phyloP scores from a whole-genome alignment of 2,888 invertebrate species.

The Tenthredo notha region DNA sequence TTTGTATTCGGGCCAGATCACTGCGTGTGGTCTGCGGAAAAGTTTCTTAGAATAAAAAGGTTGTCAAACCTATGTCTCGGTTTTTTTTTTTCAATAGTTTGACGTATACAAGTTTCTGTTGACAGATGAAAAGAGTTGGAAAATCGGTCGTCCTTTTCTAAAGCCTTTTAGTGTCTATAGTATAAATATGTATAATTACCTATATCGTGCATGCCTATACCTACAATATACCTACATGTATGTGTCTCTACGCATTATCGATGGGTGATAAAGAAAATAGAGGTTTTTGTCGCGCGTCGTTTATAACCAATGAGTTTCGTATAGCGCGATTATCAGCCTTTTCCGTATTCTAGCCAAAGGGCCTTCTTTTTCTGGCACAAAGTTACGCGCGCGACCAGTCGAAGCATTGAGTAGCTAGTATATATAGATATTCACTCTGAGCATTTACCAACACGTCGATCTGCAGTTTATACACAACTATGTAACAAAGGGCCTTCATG shows the following conservation, averaged over 20 bases:
- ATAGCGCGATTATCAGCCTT: conserved; percentile 67
- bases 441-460: conserved; percentile 54
- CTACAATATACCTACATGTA: no score
- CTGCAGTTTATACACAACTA: conserved; percentile 21
- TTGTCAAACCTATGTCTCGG: background rate
- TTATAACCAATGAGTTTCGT: conserved; percentile 59
- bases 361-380: conserved; percentile 61
- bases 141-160: conserved; percentile 10
- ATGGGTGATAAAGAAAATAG: background rate
- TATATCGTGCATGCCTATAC: background rate
- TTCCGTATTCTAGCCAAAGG: conserved; percentile 66
- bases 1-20: background rate
- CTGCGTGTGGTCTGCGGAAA: conserved; percentile 24
- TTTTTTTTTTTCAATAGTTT: background rate
- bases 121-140: background rate
- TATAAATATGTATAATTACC: background rate
- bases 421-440: background rate
- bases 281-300: background rate
- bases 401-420: background rate
- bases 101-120: background rate
- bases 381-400: background rate
- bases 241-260: background rate
- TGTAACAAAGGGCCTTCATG: conserved; percentile 58
- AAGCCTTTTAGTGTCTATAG: background rate
- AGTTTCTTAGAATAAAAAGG: background rate